Base-by-base conservation (phyloP, 2,888 invertebrate species). In the Scaptomyza caliginosa region DNA sequence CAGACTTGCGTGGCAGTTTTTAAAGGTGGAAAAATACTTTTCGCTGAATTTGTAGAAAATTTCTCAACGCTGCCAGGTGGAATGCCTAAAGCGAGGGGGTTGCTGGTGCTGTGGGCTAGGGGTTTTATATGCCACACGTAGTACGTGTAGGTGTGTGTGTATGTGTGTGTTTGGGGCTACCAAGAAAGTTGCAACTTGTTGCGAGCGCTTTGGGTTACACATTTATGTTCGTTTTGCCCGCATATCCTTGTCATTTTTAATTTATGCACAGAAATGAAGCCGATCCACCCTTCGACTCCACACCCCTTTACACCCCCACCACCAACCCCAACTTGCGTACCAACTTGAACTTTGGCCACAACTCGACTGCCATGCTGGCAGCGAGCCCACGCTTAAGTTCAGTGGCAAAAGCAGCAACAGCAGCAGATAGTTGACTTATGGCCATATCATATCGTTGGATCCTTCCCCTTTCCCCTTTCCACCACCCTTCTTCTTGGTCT, bases 41-140 rank as follows among this genome's bases (percentile, higher is more conserved):
- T 86, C 88, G 83, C 83, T 83, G 83, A 83, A 88, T 83, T 86
- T 78, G 83, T 83, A 88, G 77, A 88, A 82, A 83, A 68, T 86
- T 69, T 52, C 55, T 26, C 30, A 66, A 43, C 40, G 42, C 54
- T 55, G 62, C 39, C 64, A 68, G 48, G 42, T 58, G 34, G 38
- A 57, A 58, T 75, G 71, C 66, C 49, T 28, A 62, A 60, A 62
- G n/a, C n/a, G n/a, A n/a, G n/a, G 63, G 63, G 63, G 46, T 38
- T 62, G 43, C 38, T 57, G 50, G 32, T 43, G 28, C 11, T n/a
- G 28, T 11, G 21, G 21, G 21, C 21, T 7, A 10, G 3, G 13
- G 7, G 32, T 32, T 32, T 32, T 13, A 13, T 32, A 32, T 32
- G 32, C 13, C 32, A 13, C 2, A 32, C 32, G 32, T 26, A 4